phyloP scores from a whole-genome alignment of 2,797 vertebrate genomes.

The Amphiprion clarkii region DNA sequence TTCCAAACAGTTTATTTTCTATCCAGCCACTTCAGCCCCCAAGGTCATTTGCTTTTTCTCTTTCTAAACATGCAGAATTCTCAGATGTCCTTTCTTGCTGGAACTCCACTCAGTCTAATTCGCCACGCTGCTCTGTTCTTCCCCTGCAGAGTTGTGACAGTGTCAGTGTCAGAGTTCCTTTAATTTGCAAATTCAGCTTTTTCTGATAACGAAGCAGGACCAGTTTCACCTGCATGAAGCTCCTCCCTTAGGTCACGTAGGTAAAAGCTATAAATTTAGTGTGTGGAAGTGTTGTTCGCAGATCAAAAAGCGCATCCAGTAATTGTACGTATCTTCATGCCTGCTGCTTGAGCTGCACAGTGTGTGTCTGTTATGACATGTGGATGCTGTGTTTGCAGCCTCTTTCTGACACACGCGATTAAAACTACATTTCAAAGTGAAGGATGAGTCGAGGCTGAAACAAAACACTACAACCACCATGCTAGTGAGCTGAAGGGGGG shows the following conservation, averaged over 20 bases:
- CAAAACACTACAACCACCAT: conserved; percentile 28
- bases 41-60: conserved; percentile 79
- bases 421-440: conserved; percentile 5
- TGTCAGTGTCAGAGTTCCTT: conserved; percentile 49
- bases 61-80: conserved; percentile 78
- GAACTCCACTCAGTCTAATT: conserved; percentile 71
- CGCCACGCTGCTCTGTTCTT: conserved; percentile 60
- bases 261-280: conserved; percentile 1
- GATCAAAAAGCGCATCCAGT: background rate
- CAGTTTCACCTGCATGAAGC: conserved; percentile 34
- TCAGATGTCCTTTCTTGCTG: conserved; percentile 73
- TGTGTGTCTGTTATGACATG: background rate
- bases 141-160: conserved; percentile 63
- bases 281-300: conserved; percentile 14
- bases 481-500: conserved; percentile 66
- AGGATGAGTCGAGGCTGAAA: conserved; percentile 50
- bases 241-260: conserved; percentile 9
- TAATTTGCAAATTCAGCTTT: conserved; percentile 41
- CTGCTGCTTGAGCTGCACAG: background rate
- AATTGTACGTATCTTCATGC: background rate
- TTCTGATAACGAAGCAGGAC: conserved; percentile 23
- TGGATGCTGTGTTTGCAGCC: conserved; percentile 9
- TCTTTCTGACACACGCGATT: background rate
- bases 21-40: conserved; percentile 83
- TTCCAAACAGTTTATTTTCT: conserved; percentile 88